Evolutionary conservation across 2,888 invertebrate genomes (phyloP).

Genomic region (Dendrolimus pini): DNA sequence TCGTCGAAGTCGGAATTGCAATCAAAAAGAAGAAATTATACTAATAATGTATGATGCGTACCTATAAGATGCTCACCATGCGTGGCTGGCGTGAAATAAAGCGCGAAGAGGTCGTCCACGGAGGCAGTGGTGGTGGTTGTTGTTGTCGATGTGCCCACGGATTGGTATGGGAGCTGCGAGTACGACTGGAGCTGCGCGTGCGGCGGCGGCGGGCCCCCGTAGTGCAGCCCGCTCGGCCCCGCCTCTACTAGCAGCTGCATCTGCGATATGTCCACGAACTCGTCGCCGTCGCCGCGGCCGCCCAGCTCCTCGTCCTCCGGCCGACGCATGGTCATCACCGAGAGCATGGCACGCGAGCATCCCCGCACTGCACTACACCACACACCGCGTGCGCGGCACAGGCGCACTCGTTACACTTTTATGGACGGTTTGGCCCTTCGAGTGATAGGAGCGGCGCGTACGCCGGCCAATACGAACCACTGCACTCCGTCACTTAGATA

Average conservation of each 20-base stretch:
- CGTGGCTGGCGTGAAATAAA: constrained; percentile 82
- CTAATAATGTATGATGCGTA: constrained; percentile 5
- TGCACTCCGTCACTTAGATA: constrained; percentile 26
- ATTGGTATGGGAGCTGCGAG: constrained; percentile 43
- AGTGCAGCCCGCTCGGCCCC: constrained; percentile 69
- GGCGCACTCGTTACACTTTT: constrained; percentile 27
- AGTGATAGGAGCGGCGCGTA: constrained; percentile 25
- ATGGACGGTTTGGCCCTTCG: constrained; percentile 5
- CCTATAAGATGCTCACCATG: constrained; percentile 69
- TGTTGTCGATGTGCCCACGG: constrained; percentile 54
- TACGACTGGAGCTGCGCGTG: constrained; percentile 64
- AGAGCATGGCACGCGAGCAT: constrained; percentile 74
- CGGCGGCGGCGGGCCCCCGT: constrained; percentile 66
- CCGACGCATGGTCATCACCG: constrained; percentile 85
- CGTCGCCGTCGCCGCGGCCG: constrained; percentile 77
- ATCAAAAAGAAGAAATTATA: too few relatives aligned
- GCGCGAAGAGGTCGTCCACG: constrained; percentile 85
- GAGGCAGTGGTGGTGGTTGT: constrained; percentile 72
- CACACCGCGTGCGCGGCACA: constrained; percentile 35
- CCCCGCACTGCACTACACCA: constrained; percentile 52
- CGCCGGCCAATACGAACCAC: constrained; percentile 18
- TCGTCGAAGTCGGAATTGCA: too few relatives aligned
- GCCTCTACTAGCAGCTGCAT: constrained; percentile 84
- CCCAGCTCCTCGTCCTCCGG: constrained; percentile 81
- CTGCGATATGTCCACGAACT: constrained; percentile 90